Evolutionary conservation across 2,888 invertebrate genomes (phyloP), one percentile per base, ranked within the genome.

Genomic region (Xylota sylvarum): DNA sequence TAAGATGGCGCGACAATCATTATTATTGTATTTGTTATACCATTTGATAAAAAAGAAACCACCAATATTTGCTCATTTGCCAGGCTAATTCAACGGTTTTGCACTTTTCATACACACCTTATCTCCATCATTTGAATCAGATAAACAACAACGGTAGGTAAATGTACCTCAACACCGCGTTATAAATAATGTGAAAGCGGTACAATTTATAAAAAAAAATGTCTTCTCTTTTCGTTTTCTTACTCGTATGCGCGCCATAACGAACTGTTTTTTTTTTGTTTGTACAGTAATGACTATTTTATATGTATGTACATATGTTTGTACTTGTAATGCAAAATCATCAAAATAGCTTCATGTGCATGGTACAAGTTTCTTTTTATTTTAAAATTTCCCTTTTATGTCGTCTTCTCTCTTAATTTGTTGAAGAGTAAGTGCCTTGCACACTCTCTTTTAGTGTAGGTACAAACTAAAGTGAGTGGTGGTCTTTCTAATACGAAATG

Each of bases 181-280:
- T 52, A 23, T 23, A 64, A 84, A 80, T 84, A 84, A 80, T 84
- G 84, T 84, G 84, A 84, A 84, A 84, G 84, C 84, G 58, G 73
- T 74, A 64, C 23, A 67, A 64, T 77, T 64, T 64, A 27, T 52
- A 23, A 60, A 65, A 70, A 23, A 23, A 65, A 70, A 62, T 58
- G 56, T 79, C 69, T 70, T 64, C 43, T 79, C 43, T 76, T 52
- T 37, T 10, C 10, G 32, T 50, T 55, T 55, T 62, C 5, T 30
- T 48, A 23, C 23, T 23, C 23, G 23, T 23, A 14, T 64, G 17
- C 30, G n/a, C 48, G 48, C 56, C 43, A 19, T 58, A 72, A 73
- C 72, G 48, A 17, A 14, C 27, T 65, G 14, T 65, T 40, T 43
- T 37, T 23, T 23, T 23, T 23, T 35, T 46, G 10, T 64, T 35